phyloP scores from a whole-genome alignment of 2,888 invertebrate genomes.

The Xanthostigma xanthostigma region DNA sequence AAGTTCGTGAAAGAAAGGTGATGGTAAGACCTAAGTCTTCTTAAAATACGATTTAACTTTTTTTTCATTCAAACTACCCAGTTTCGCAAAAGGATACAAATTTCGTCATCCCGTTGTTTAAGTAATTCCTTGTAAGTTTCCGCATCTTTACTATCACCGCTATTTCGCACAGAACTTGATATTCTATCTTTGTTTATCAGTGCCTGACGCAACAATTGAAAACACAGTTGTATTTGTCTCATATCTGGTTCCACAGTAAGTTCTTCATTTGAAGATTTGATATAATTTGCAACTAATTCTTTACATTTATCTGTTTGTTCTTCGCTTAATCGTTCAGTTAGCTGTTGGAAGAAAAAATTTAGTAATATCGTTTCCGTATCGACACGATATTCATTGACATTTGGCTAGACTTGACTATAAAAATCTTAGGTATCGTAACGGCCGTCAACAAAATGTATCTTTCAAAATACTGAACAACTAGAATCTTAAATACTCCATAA shows the following conservation, averaged over 20 bases:
- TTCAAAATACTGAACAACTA: not conserved
- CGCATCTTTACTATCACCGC: slow-evolving; percentile 8
- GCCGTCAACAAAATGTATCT: no score
- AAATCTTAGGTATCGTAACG: no score
- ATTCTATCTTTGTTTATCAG: slow-evolving; percentile 8
- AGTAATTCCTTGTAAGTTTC: slow-evolving; percentile 23
- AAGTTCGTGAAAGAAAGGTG: not conserved
- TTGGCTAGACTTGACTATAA: no score
- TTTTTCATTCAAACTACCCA: no score
- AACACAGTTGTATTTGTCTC: slow-evolving; percentile 23
- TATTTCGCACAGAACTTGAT: slow-evolving; percentile 7
- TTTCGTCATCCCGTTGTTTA: slow-evolving; percentile 25
- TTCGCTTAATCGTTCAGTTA: slow-evolving; percentile 13
- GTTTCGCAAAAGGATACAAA: slow-evolving; percentile 22
- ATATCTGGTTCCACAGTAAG: slow-evolving; percentile 20
- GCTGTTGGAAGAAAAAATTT: slow-evolving; percentile 5
- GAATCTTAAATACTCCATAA: no score
- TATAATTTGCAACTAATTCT: slow-evolving; percentile 16
- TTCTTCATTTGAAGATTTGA: slow-evolving; percentile 16
- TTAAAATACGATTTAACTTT: no score
- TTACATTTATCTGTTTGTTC: slow-evolving; percentile 15
- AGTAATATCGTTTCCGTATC: not conserved
- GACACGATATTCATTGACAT: no score
- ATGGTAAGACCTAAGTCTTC: no score
- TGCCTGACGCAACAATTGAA: slow-evolving; percentile 21